phyloP scores from a whole-genome alignment of 1,140 invertebrate species.

The Intoshia linei region DNA sequence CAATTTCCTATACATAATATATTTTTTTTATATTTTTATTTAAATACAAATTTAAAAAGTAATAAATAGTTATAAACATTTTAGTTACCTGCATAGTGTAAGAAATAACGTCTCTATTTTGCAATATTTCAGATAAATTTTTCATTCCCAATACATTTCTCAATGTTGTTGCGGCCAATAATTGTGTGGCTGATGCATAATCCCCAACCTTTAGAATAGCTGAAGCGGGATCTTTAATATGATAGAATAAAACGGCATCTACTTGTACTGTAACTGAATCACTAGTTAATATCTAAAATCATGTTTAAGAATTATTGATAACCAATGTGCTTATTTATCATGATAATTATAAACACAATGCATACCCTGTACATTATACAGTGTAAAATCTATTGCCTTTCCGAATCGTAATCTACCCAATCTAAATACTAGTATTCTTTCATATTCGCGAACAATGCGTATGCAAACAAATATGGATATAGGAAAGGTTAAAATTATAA shows the following conservation, averaged over 20 bases:
- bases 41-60: too few relatives aligned
- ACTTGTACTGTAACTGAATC: background rate
- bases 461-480: conserved; percentile 6
- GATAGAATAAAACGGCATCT: background rate
- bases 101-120: conserved; percentile 56
- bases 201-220: background rate
- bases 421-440: conserved; percentile 1
- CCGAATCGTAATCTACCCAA: conserved; percentile 21
- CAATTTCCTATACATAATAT: too few relatives aligned
- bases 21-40: too few relatives aligned
- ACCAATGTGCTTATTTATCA: too few relatives aligned
- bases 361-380: conserved; percentile 2
- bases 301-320: too few relatives aligned
- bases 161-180: background rate
- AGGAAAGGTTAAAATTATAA: too few relatives aligned
- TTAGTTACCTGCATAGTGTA: conserved; percentile 42
- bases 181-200: background rate
- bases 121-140: conserved; percentile 51
- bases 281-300: conserved; percentile 3
- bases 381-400: conserved; percentile 4
- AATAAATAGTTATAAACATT: too few relatives aligned
- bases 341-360: too few relatives aligned
- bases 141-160: too few relatives aligned
- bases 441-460: conserved; percentile 3
- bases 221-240: background rate